A percentile compares a stretch with the other conserved stretches of the same genome.
phyloP scores from a whole-genome alignment of 2,113 vertebrate species.

The Clarias macrocephalus region DNA sequence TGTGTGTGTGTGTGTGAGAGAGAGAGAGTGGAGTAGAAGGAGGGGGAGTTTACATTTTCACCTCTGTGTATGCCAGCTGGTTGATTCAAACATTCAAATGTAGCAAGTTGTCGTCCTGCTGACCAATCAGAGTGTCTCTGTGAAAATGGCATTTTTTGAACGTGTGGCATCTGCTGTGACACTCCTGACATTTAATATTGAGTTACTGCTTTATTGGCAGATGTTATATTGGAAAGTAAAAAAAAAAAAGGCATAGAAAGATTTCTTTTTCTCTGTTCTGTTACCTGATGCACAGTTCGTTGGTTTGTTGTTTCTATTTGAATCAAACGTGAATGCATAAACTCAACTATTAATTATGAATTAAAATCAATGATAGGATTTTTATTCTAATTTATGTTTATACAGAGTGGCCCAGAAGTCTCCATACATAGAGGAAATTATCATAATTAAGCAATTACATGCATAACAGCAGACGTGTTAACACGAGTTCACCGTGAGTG shows the following conservation, averaged over 20 bases:
- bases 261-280: too few relatives aligned
- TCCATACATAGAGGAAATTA: too few relatives aligned
- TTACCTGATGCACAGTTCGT: too few relatives aligned
- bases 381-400: too few relatives aligned
- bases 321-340: too few relatives aligned
- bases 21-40: neutral
- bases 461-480: too few relatives aligned
- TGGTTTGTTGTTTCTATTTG: too few relatives aligned
- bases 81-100: constrained; percentile 66
- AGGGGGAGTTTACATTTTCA: constrained; percentile 33
- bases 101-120: constrained; percentile 25
- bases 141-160: constrained; percentile 46
- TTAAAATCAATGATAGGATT: too few relatives aligned
- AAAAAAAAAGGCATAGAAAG: neutral
- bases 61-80: constrained; percentile 58
- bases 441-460: too few relatives aligned
- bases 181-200: constrained; percentile 32
- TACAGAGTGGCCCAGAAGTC: too few relatives aligned
- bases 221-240: neutral
- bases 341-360: too few relatives aligned
- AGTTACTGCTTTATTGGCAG: neutral
- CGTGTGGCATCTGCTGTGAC: constrained; percentile 28
- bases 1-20: neutral
- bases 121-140: constrained; percentile 49
- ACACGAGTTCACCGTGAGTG: too few relatives aligned